Percentiles rank a stretch among this genome's conserved stretches.
These are phyloP conservation scores for Gorsachius goisagi DNA, from an alignment of 2,113 vertebrate species.

Conservation along the genomic window DNA sequence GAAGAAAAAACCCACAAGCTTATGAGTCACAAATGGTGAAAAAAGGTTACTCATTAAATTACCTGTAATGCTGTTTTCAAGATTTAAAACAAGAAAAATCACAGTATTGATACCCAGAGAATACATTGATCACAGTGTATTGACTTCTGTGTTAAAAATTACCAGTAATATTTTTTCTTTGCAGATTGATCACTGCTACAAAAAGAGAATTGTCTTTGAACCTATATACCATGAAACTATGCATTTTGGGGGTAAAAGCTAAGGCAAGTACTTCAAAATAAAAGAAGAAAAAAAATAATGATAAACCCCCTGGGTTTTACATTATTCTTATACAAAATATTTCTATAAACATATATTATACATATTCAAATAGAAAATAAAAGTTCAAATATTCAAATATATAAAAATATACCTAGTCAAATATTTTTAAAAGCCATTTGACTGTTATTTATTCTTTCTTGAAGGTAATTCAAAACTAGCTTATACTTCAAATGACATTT, in stretches of 20 bases:
- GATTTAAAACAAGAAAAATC: background rate
- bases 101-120: background rate
- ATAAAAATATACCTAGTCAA: background rate
- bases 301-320: background rate
- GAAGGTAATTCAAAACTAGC: background rate
- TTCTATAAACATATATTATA: background rate
- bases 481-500: background rate
- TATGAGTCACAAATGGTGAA: background rate
- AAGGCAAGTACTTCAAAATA: background rate
- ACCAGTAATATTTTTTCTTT: background rate
- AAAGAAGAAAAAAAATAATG: background rate
- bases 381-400: background rate
- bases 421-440: background rate
- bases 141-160: background rate
- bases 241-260: background rate
- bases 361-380: background rate
- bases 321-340: background rate
- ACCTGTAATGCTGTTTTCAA: background rate
- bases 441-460: background rate
- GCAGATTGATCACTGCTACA: background rate
- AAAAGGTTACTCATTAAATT: background rate
- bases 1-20: background rate
- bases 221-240: background rate
- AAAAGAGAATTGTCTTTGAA: background rate
- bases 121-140: background rate